Conservation (phyloP, 2,888 invertebrate genomes). For the Laspeyria flexula region DNA sequence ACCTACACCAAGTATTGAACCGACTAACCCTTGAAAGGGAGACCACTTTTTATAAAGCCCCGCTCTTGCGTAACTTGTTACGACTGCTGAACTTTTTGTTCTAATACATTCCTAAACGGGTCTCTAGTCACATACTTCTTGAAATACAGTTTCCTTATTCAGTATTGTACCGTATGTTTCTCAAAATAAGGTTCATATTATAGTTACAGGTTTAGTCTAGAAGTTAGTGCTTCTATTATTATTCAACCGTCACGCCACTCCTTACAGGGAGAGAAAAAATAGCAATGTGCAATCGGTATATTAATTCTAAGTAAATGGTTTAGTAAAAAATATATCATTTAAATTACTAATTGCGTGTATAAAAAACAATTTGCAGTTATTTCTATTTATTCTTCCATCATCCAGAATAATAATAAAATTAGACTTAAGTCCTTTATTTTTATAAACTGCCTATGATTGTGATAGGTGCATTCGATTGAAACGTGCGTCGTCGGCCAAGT, state of each 20-base stretch:
- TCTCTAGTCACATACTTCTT: slow-evolving; percentile 48
- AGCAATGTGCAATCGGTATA: neutral
- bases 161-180: slow-evolving; percentile 12
- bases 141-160: neutral
- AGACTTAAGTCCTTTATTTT: no score
- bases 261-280: neutral
- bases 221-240: slow-evolving; percentile 35
- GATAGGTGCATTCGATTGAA: no score
- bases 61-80: slow-evolving; percentile 80
- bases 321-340: neutral
- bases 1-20: slow-evolving; percentile 67
- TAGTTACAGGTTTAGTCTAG: slow-evolving; percentile 8
- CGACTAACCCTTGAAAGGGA: slow-evolving; percentile 74
- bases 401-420: no score
- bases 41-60: slow-evolving; percentile 72
- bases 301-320: neutral
- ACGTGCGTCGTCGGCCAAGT: no score
- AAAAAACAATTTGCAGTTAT: neutral
- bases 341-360: neutral
- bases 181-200: neutral
- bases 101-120: slow-evolving; percentile 60
- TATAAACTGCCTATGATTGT: no score
- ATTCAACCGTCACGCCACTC: slow-evolving; percentile 41
- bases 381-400: neutral
- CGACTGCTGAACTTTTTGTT: slow-evolving; percentile 68